Evolutionary conservation across 2,888 invertebrate genomes (phyloP), one percentile per base, ranked within the genome.

Genomic region (Microchrysa polita): DNA sequence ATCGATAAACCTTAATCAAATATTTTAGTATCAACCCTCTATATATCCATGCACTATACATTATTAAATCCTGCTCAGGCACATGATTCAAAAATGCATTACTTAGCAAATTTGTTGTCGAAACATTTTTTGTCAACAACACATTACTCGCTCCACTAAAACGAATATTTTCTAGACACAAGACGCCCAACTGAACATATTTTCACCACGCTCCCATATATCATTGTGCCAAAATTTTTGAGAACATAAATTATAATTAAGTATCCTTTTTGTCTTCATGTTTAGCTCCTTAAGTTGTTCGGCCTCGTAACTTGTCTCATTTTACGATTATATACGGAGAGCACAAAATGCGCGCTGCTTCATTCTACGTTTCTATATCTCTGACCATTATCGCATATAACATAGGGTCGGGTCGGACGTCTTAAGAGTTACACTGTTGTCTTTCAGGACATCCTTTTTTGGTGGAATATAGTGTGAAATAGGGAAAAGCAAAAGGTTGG

Each of bases 161-260:
- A 34, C 27, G 27, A 5, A 34, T 7, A 34, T n/a, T n/a, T n/a
- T 7, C 27, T 7, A 34, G 27, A 34, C 4, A 34, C n/a, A 34
- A 2, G 27, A 34, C 7, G 27, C 4, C 4, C 4, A 34, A 34
- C 4, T 34, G 4, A 12, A 59, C 23, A 23, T 22, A 20, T 23
- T 61, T 40, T 27, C 52, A 34, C 18, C 67, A 10, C 53, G 22
- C 22, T 18, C 72, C 18, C 72, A 72, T 72, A 72, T 72, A 60
- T 72, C 72, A 72, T 72, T 72, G 60, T 72, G 72, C 72, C 72
- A 72, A 61, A 57, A 67, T 53, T 67, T 72, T 48, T 22, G 20
- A 72, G 48, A 60, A 60, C 72, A 72, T 72, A 72, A 72, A 72
- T 72, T 72, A 72, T 72, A 72, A 72, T 72, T 72, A 72, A 72